Base-by-base conservation (phyloP, 2,113 vertebrate species). In the Vimba vimba region DNA sequence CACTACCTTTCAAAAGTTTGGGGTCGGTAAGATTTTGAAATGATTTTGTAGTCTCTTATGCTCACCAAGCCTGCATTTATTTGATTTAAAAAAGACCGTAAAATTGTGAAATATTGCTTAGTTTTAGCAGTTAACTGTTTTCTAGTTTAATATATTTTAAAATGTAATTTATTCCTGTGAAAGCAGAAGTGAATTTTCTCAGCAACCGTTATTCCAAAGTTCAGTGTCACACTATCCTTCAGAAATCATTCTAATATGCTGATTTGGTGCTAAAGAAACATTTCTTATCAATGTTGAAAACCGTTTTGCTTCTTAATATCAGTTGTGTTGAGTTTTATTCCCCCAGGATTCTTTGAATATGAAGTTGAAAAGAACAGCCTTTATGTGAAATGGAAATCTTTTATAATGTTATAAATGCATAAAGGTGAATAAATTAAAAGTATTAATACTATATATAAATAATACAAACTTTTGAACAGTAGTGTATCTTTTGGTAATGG, bases 101-200 rank as follows among this genome's bases (percentile, higher is more conserved):
- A 47, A 12, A 12, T 47, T 12, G 45, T 47, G 45, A 47, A 81
- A 85, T 60, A 85, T 91, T 47, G 45, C 3, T 47, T 47, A 10
- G 12, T 47, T 47, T 47, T 3, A 12, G 45, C 11, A 47, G 45
- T 47, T 12, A 12, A 47, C 45, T 47, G 11, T 47, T 47, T 47
- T 36, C 45, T 47, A 4, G 45, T 47, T 47, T 47, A 12, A 47
- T 47, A 17, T 5, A 52, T 52, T 50, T 50, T 50, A 50, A 50
- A 50, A 15, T 33, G 4, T 68, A 68, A 21, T 57, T 6, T 21
- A 23, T 23, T 60, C 57, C 21, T 23, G 19, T n/a, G 8, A n/a
- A 23, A 21, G 57, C 57, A 60, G 8, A 23, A 21, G 21, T 60
- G 9, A 60, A 23, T 59, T 59, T 59, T 6, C 57, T 6, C 57